A percentile compares a stretch with the other conserved stretches of the same genome.
Evolutionary conservation across 2,113 vertebrate species (phyloP).

Genomic region (Tragelaphus buxtoni): DNA sequence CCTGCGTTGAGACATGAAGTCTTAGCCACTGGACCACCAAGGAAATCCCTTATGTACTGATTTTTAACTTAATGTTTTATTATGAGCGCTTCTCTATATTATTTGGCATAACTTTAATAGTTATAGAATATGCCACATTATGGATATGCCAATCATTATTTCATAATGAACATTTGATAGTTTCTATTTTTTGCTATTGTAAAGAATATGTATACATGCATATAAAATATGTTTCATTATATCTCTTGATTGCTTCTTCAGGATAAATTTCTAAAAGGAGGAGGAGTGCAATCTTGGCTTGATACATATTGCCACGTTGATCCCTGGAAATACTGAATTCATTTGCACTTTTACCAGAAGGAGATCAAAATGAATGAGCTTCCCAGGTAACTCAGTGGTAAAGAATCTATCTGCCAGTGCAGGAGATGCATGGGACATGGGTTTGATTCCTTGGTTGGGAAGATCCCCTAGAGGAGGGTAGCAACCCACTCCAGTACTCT

Average conservation of each 20-base stretch:
- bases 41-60: background rate
- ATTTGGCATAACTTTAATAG: background rate
- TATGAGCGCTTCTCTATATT: background rate
- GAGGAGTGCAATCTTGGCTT: background rate
- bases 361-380: background rate
- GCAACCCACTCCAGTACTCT: background rate
- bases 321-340: background rate
- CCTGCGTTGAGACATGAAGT: background rate
- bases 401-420: background rate
- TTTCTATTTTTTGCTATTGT: background rate
- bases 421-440: background rate
- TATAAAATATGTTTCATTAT: background rate
- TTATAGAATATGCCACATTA: background rate
- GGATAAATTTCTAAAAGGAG: background rate
- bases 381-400: background rate
- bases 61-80: background rate
- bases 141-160: background rate
- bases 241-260: background rate
- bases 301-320: background rate
- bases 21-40: background rate
- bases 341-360: background rate
- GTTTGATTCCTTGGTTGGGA: accelerated
- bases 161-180: background rate
- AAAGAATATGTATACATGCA: background rate
- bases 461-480: background rate